Conservation (phyloP, 2,797 vertebrate species). For the Sebastes diploproa region DNA sequence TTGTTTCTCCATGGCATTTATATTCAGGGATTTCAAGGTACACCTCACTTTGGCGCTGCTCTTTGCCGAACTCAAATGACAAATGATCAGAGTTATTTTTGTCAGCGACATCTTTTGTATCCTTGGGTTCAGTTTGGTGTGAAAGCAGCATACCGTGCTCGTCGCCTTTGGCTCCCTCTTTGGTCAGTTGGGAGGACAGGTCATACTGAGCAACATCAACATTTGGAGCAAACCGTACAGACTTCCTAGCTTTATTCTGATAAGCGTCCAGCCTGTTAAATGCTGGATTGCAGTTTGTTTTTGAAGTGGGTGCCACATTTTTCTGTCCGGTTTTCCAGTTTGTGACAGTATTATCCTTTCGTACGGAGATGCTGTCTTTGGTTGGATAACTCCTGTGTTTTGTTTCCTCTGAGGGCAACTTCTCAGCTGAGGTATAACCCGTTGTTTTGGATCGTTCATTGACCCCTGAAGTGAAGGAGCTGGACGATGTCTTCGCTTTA, state of each 20-base stretch:
- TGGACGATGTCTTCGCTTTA: neutral
- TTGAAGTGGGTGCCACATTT: conserved; percentile 2
- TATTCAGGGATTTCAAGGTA: conserved; percentile 25
- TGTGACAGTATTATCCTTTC: conserved; percentile 1
- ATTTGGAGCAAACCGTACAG: conserved; percentile 71
- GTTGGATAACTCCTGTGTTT: conserved; percentile 13
- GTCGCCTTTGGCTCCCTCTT: conserved; percentile 12
- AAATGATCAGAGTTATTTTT: neutral
- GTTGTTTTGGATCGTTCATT: conserved; percentile 17
- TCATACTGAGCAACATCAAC: conserved; percentile 32
- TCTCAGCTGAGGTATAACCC: conserved; percentile 23
- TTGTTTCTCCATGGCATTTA: neutral
- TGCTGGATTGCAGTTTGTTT: conserved; percentile 12
- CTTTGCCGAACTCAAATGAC: conserved; percentile 11
- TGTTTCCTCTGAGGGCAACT: conserved; percentile 9
- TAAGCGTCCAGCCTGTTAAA: neutral
- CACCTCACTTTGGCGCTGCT: conserved; percentile 12
- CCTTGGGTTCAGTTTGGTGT: conserved; percentile 17
- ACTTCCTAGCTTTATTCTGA: conserved; percentile 65
- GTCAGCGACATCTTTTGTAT: neutral
- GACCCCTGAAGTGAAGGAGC: neutral
- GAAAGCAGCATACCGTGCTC: neutral
- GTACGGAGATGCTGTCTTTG: conserved; percentile 26
- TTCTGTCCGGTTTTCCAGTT: conserved; percentile 17
- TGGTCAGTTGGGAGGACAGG: neutral